These are phyloP conservation scores for Lumbricus terrestris DNA, from an alignment of 2,888 invertebrate species.

Conservation along the genomic window DNA sequence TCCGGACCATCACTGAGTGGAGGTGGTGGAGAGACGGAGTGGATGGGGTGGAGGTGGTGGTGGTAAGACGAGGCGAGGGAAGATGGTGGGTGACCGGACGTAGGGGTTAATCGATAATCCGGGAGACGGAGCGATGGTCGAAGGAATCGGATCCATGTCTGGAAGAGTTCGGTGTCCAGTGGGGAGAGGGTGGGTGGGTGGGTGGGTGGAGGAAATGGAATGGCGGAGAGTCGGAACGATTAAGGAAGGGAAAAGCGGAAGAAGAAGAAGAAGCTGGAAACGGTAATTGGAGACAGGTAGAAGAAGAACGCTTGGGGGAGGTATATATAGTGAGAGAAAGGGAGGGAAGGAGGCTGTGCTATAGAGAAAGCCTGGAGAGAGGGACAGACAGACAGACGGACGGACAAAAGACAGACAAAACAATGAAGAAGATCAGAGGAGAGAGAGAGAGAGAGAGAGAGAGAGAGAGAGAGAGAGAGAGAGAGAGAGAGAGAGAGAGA, in stretches of 20 bases:
- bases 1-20: background rate
- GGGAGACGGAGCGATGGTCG: background rate
- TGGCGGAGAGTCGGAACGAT: background rate
- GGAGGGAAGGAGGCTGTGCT: background rate
- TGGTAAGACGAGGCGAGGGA: background rate
- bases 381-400: background rate
- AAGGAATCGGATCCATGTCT: background rate
- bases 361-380: background rate
- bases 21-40: background rate
- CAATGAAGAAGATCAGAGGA: background rate
- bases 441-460: no score
- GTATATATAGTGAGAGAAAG: background rate
- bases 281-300: background rate
- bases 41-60: background rate
- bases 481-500: no score
- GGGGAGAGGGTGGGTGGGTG: no score
- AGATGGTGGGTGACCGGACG: background rate
- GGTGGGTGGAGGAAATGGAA: background rate
- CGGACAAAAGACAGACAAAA: background rate
- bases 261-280: background rate
- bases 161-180: constrained; percentile 3
- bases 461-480: no score
- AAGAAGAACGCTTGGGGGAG: background rate
- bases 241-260: background rate
- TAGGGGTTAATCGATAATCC: constrained; percentile 3